Evolutionary conservation across 2,888 invertebrate genomes (phyloP), one percentile per base, ranked within the genome.

Genomic region (Netelia virgata): DNA sequence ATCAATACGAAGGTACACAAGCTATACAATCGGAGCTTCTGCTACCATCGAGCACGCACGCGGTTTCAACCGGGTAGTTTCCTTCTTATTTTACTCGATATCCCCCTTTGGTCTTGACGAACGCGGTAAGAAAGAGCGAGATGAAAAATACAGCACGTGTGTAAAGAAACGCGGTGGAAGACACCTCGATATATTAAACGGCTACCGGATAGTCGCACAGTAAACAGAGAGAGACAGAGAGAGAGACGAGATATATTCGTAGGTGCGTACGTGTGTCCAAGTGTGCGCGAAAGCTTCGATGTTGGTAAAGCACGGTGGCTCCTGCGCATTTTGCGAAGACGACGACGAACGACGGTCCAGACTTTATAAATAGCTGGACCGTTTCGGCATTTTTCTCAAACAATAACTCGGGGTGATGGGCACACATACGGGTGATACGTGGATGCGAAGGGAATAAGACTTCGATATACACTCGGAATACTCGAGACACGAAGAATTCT

Each of bases 131-230:
- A 28, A 28, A 28, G 59, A 68, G 18, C 18, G 3, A 36, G 66
- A 68, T 43, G 28, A 50, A 57, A 59, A 75, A 75, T 66, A 73
- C 78, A 74, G 90, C 87, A 88, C 88, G 88, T 92, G 92, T 91
- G 92, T 87, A 92, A 93, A 93, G 92, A 92, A 92, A 92, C 90
- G 90, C 91, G 89, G 87, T 90, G 88, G 90, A 91, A 92, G 92
- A 93, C 92, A 93, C 92, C 92, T 92, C 90, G 89, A 90, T 90
- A 88, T 57, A 68, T 78, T 70, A 68, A 77, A 76, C 88, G 89
- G 92, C 92, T 92, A 93, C 92, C 90, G 92, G 90, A 86, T 47
- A 91, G 91, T 90, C 92, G 92, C 92, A 92, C 83, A 86, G 90
- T 89, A 92, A 93, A 93, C 90, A 92, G 81, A 83, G 87, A 69